These are phyloP conservation scores for Gadus chalcogrammus DNA, from an alignment of 2,113 vertebrate species.

Conservation along the genomic window DNA sequence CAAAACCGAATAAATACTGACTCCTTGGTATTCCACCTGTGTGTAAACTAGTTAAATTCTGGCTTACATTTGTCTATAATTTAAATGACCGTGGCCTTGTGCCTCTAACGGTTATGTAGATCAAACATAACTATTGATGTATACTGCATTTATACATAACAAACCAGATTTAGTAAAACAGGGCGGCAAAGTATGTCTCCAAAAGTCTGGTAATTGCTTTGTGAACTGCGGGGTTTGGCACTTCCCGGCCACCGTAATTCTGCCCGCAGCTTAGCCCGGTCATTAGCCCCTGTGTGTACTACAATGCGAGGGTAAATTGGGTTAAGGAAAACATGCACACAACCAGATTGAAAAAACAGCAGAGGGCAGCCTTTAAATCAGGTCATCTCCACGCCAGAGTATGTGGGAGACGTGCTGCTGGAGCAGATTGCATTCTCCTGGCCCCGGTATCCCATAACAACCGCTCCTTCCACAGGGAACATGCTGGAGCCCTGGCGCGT, in stretches of 20 bases:
- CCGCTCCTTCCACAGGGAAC: conserved; percentile 44
- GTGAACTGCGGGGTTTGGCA: conserved; percentile 27
- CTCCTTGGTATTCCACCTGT: too few relatives aligned
- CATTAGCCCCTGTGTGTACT: conserved; percentile 58
- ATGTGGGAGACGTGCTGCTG: conserved; percentile 40
- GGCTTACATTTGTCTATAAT: too few relatives aligned
- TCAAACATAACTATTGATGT: too few relatives aligned
- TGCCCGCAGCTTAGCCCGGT: conserved; percentile 45
- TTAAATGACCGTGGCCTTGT: too few relatives aligned
- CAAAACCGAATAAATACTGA: too few relatives aligned
- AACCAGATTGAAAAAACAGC: conserved; percentile 55
- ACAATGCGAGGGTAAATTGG: conserved; percentile 56
- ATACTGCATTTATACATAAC: too few relatives aligned
- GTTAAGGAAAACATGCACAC: conserved; percentile 57
- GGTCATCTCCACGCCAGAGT: conserved; percentile 53
- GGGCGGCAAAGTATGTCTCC: too few relatives aligned
- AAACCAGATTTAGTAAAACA: too few relatives aligned
- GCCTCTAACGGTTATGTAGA: too few relatives aligned
- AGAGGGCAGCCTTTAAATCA: conserved; percentile 61
- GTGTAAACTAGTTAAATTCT: too few relatives aligned
- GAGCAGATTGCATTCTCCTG: conserved; percentile 47
- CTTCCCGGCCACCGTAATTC: conserved; percentile 19
- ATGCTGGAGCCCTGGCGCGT: conserved; percentile 47
- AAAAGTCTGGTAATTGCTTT: not conserved
- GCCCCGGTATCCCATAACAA: conserved; percentile 52